Evolutionary conservation across 2,113 vertebrate species (phyloP), one percentile per base, ranked within the genome.

Genomic region (Erythrocercus mccallii): DNA sequence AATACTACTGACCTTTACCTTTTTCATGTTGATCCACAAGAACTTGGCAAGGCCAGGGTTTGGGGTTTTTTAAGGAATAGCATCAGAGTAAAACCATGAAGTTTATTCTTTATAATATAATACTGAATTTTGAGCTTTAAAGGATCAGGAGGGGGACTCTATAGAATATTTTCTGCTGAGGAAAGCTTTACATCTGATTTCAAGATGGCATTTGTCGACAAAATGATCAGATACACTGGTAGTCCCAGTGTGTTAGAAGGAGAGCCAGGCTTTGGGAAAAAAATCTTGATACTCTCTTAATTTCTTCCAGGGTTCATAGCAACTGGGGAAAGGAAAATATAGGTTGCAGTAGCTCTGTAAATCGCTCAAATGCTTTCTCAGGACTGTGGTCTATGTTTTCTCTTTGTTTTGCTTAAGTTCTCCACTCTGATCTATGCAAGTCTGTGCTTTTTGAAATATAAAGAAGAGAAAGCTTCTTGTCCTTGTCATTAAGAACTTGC

Each of bases 201-300:
- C 42, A 40, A 57, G 44, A 5, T 15, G n/a, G 28, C 17, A 42
- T 45, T 68, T n/a, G 10, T 33, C 0, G 0, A 17, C 47, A 64
- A 76, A 82, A 31, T 74, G 0, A 30, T 38, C 66, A 88, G 48
- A 22, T 35, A 12, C 15, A 20, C 22, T 44, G 20, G 8, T 60
- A 72, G 33, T 31, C 21, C 40, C 21, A 37, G 10, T 21, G 15
- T 23, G 10, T 40, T 73, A n/a, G 45, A 53, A 57, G 20, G 10
- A 82, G 5, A 88, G 12, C 17, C 48, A 78, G 81, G 31, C 11
- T 69, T 56, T 86, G 33, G 28, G 66, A 3, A 4, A 21, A 50
- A 47, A 50, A 12, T 64, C 22, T 51, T 57, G 24, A 17, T 18
- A 21, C 7, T n/a, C 38, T 64, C 5, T 13, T 81, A 31, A 38